Evolutionary conservation across 1,140 invertebrate genomes (phyloP), one percentile per base, ranked within the genome.

Genomic region (Diorhabda elongata): DNA sequence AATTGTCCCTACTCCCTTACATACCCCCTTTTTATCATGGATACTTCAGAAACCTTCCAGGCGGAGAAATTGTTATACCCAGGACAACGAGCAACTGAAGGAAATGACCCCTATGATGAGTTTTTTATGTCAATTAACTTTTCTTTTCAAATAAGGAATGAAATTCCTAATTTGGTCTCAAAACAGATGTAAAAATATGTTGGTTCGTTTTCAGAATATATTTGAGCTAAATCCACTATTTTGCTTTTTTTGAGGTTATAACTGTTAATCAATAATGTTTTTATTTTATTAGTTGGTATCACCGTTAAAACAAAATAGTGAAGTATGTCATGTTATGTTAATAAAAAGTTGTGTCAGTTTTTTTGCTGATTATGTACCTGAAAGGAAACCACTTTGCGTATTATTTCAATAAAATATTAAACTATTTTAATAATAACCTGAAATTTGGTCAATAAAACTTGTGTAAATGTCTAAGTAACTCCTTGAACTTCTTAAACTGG

Each of bases 401-500:
- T n/a, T n/a, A n/a, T n/a, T n/a, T n/a, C n/a, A n/a, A n/a, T n/a
- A n/a, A n/a, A n/a, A n/a, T n/a, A n/a, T n/a, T n/a, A n/a, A n/a
- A n/a, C n/a, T n/a, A n/a, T n/a, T n/a, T n/a, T n/a, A n/a, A n/a
- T n/a, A n/a, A n/a, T n/a, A n/a, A 60, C 42, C 11, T 60, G 5
- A 60, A 60, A 60, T 60, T 60, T 60, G 58, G n/a, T 5, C 42
- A 60, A 60, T 60, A 42, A 11, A 60, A 60, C 5, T 5, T 7
- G 11, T 60, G 58, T 60, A 60, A 60, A 60, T 60, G 58, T 60
- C 58, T 60, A 7, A 60, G 58, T 60, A 6, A 60, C 5, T 60
- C 58, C 58, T 60, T 60, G 58, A 60, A 60, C 58, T 60, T 60
- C 58, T 60, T 42, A 60, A 60, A 60, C 11, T 60, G n/a, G 11